Base-by-base conservation (phyloP, 2,797 vertebrate genomes). In the Apogon hyalosoma region DNA sequence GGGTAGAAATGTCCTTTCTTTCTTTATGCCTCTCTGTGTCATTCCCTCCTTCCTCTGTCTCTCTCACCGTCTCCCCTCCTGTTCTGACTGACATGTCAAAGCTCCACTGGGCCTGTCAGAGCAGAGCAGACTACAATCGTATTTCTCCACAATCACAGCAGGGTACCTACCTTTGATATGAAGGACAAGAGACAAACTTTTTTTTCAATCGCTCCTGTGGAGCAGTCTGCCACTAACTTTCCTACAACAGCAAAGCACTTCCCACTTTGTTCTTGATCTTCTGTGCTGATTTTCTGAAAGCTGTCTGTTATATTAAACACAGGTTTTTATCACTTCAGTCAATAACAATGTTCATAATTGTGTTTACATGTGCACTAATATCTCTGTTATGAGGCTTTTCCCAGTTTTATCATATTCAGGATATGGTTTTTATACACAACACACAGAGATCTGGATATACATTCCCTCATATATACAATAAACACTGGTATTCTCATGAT, bases 21-120 rank as follows among this genome's bases (percentile, higher is more conserved):
- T 60, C 57, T 61, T 46, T 2, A 2, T 24, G 21, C 21, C 21
- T 24, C 60, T 54, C 40, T 58, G 59, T 69, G 60, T 76, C 77
- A 61, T 55, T 68, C 49, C 72, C 61, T 41, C 36, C 39, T 71
- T 49, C 55, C 69, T 42, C 49, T 56, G 11, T 56, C 71, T 51
- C 28, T 33, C 65, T 63, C 39, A 19, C 59, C 66, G 42, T 54
- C 60, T 60, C 66, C 59, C 64, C 77, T 80, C 63, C 70, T 77
- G 72, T 67, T 84, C 72, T 82, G 82, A 83, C 83, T 87, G 81
- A 80, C 82, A 76, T 79, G 85, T 88, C 77, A 80, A 71, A 80
- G 68, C 73, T 86, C 66, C 38, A 33, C 57, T 16, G 76, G 76
- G 78, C 74, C 79, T 83, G 79, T 84, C 86, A 82, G 72, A 71